Evolutionary conservation across 1,140 invertebrate genomes (phyloP).

Genomic region (Myzus persicae): DNA sequence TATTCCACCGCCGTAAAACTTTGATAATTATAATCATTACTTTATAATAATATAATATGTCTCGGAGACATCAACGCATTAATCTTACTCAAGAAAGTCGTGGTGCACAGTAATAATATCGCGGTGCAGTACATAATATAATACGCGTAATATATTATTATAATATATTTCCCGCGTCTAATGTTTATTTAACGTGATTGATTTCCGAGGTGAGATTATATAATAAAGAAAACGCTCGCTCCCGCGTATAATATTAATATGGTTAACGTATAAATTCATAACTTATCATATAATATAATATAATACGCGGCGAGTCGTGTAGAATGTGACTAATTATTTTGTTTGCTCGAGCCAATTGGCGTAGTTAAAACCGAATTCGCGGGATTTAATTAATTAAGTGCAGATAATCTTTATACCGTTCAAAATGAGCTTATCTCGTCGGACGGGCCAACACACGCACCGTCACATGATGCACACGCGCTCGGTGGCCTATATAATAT

Average conservation of each 20-base stretch:
- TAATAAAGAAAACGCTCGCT: background rate
- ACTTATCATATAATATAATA: background rate
- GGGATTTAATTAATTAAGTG: conserved; percentile 35
- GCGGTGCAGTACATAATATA: background rate
- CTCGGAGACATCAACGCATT: background rate
- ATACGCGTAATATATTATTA: background rate
- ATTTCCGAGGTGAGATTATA: background rate
- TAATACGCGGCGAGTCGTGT: background rate
- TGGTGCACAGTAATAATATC: background rate
- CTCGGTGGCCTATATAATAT: too few relatives aligned
- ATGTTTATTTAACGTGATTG: conserved; percentile 11
- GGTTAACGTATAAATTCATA: background rate
- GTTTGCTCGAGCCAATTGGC: background rate
- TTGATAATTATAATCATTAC: conserved; percentile 18
- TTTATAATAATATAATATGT: background rate
- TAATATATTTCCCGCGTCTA: background rate
- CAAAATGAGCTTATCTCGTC: conserved; percentile 37
- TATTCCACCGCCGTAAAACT: background rate
- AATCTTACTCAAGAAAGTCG: conserved; percentile 19
- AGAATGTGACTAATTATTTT: conserved; percentile 31
- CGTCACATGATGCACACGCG: too few relatives aligned
- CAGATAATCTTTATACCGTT: conserved; percentile 27
- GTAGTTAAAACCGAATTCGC: background rate
- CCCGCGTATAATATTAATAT: background rate
- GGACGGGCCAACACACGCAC: background rate